Conservation (phyloP, 2,797 vertebrate genomes). For the Myotis daubentonii region DNA sequence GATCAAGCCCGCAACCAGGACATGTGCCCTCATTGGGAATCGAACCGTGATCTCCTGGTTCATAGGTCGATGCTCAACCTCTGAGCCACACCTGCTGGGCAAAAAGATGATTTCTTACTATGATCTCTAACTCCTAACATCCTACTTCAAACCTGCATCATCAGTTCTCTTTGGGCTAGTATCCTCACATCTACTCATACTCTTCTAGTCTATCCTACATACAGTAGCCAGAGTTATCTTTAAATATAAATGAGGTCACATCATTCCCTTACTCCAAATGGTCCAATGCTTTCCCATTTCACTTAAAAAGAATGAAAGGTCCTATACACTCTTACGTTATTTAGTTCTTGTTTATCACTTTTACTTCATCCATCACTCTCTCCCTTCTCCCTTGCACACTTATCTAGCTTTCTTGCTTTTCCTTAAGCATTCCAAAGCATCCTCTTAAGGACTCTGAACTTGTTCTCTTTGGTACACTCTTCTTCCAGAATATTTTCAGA, state of each 20-base stretch:
- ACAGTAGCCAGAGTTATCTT: background rate
- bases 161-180: background rate
- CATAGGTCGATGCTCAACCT: too few relatives aligned
- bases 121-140: background rate
- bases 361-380: background rate
- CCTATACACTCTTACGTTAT: background rate
- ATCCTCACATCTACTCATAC: background rate
- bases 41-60: too few relatives aligned
- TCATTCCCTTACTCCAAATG: background rate
- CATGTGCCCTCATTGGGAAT: too few relatives aligned
- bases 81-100: too few relatives aligned
- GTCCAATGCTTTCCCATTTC: background rate
- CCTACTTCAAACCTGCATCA: background rate
- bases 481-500: constrained; percentile 28
- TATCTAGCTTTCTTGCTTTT: background rate
- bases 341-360: background rate
- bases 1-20: too few relatives aligned
- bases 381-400: background rate
- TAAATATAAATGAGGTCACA: background rate
- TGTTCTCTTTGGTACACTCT: constrained; percentile 23
- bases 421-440: background rate
- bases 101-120: background rate
- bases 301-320: constrained; percentile 5
- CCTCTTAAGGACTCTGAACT: background rate
- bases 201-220: background rate